Conservation (phyloP, 2,797 vertebrate genomes). For the Passerculus sandwichensis region DNA sequence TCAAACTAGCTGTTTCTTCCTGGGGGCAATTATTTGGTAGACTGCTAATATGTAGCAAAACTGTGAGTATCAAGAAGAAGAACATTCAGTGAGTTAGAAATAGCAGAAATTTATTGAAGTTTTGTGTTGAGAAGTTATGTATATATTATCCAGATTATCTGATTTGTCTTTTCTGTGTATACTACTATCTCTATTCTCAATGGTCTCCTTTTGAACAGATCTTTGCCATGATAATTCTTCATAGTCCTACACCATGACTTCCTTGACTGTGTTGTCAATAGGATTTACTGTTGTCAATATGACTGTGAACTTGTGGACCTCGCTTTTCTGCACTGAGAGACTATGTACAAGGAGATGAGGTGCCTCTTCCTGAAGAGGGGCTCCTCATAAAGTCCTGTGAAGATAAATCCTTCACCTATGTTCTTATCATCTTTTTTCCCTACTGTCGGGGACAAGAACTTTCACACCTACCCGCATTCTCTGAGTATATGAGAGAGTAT, state of each 20-base stretch:
- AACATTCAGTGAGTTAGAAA: not conserved
- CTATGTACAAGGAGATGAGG: not conserved
- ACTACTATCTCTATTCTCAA: slow-evolving; percentile 69
- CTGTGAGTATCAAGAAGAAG: not conserved
- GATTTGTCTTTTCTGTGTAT: slow-evolving; percentile 48
- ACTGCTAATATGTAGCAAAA: not conserved
- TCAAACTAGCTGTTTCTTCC: not conserved
- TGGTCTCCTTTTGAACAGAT: slow-evolving; percentile 52
- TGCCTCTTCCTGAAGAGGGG: not conserved
- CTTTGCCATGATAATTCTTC: slow-evolving; percentile 45
- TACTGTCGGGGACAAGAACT: not conserved
- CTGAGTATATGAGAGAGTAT: slow-evolving; percentile 26
- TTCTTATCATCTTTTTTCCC: slow-evolving; percentile 42
- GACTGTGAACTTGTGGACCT: slow-evolving; percentile 45
- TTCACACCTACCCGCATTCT: slow-evolving; percentile 39
- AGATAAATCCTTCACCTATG: not conserved
- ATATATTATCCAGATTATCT: not conserved
- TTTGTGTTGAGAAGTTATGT: not conserved
- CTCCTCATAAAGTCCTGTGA: not conserved
- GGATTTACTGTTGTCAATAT: not conserved
- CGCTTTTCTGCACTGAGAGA: not conserved
- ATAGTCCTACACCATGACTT: slow-evolving; percentile 15
- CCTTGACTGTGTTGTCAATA: not conserved
- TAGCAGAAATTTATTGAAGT: not conserved
- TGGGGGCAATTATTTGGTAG: not conserved